Conservation (phyloP, 1,140 invertebrate species). For the Medauroidea extradentata region DNA sequence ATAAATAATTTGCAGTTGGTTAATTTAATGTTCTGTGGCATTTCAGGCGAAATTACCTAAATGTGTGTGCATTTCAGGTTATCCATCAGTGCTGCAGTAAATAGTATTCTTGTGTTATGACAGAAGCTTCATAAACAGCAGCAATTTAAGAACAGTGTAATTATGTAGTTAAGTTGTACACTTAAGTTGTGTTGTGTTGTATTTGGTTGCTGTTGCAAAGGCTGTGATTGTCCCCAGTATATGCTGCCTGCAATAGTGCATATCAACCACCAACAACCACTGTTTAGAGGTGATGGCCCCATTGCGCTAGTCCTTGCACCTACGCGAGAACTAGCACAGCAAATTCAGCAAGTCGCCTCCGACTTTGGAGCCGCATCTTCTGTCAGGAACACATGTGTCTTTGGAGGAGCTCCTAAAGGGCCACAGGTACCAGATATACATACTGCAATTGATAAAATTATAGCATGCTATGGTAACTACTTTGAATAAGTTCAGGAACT, state of each 20-base stretch:
- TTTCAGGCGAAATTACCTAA: too few relatives aligned
- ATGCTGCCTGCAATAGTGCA: slow-evolving; percentile 66
- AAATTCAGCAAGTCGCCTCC: slow-evolving; percentile 80
- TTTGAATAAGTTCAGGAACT: too few relatives aligned
- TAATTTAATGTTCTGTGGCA: background rate
- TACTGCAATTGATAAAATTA: too few relatives aligned
- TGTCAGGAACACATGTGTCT: slow-evolving; percentile 80
- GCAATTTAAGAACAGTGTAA: too few relatives aligned
- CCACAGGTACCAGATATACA: slow-evolving; percentile 63
- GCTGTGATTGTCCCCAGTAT: slow-evolving; percentile 40
- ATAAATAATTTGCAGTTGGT: background rate
- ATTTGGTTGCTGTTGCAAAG: too few relatives aligned
- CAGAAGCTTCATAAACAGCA: too few relatives aligned
- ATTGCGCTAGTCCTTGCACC: slow-evolving; percentile 73
- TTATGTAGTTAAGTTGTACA: too few relatives aligned
- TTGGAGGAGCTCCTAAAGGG: slow-evolving; percentile 85
- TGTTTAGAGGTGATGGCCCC: slow-evolving; percentile 64
- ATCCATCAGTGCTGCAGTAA: too few relatives aligned
- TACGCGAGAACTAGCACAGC: slow-evolving; percentile 81
- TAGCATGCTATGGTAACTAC: too few relatives aligned
- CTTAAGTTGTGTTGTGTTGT: too few relatives aligned
- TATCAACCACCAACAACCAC: slow-evolving; percentile 64
- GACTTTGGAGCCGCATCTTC: slow-evolving; percentile 75
- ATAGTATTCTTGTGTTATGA: too few relatives aligned
- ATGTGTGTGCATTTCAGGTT: too few relatives aligned